Evolutionary conservation across 35 echinoderm and acorn worm genomes (phyloP), one percentile per base, ranked within the genome.

Genomic region (Ophioderma brevispina): DNA sequence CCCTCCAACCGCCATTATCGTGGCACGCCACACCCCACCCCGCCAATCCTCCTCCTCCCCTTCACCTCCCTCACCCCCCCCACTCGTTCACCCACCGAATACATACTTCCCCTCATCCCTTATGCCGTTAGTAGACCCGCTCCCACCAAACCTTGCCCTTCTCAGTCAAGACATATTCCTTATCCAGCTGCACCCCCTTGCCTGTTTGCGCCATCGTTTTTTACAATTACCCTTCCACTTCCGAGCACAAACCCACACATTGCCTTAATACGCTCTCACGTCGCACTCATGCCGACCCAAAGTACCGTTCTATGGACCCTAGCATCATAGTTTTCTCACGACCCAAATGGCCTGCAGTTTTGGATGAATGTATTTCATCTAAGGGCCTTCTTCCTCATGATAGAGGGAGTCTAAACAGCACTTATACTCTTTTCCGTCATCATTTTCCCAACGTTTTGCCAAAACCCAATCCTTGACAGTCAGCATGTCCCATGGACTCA

Each of bases 281-380:
- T 75, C 55, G 35, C 30, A 32, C 37, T n/a, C 79, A 76, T 82
- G 21, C 81, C 86, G 31, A 46, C 63, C 64, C 49, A 92, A 25
- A 92, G 38, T 76, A 96, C 17, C 90, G 35, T 35, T 79, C 39
- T 37, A 75, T 84, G 0, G n/a, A 96, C 80, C 46, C 86, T 91
- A 11, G 30, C n/a, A n/a, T 40, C 13, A 88, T 18, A 31, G 89
- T 96, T 31, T 81, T 78, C 50, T 80, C 83, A 1, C 87, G 39
- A 6, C 88, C 93, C 23, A 91, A 64, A 76, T 96, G 94, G 19
- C 94, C 80, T 14, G 46, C 86, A 17, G 89, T 79, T 30, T 33
- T 33, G 13, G 36, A 37, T 4, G 76, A 63, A 37, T 92, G 94
- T n/a, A 96, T 15, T 25, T 79, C 36, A 17, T 49, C 37, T 1